Conservation (phyloP, 2,797 vertebrate species). For the Pangasius djambal region DNA sequence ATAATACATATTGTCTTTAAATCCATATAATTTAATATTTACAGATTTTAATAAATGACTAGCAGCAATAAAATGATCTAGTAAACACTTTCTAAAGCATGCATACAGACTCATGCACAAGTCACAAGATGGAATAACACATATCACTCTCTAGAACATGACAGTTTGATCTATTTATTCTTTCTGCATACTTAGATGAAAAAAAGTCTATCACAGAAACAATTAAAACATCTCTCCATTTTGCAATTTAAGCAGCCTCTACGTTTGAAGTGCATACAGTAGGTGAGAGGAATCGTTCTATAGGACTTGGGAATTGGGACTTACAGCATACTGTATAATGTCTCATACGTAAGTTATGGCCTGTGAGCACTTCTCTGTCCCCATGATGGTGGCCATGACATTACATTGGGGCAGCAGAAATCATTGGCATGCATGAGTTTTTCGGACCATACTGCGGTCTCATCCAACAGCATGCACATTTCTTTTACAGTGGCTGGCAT, state of each 20-base stretch:
- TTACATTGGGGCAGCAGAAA: constrained; percentile 51
- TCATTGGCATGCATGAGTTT: constrained; percentile 64
- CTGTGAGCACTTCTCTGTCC: constrained; percentile 46
- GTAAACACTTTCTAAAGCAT: constrained; percentile 51
- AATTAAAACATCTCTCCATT: background rate
- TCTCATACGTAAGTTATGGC: constrained; percentile 23
- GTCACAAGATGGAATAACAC: constrained; percentile 55
- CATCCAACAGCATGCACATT: constrained; percentile 69
- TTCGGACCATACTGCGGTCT: constrained; percentile 46
- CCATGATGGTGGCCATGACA: constrained; percentile 47
- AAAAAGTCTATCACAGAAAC: constrained; percentile 20
- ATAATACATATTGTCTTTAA: background rate
- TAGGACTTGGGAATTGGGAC: constrained; percentile 18
- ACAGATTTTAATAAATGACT: background rate
- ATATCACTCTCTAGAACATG: constrained; percentile 40
- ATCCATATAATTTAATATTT: background rate
- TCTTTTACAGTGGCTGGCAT: constrained; percentile 20
- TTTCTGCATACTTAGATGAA: constrained; percentile 22
- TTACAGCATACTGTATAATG: constrained; percentile 19
- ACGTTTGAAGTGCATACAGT: background rate
- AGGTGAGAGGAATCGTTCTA: constrained; percentile 16
- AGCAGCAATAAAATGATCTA: background rate
- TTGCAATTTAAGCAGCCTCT: constrained; percentile 14
- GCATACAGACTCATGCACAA: constrained; percentile 62
- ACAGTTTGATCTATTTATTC: background rate